These are phyloP conservation scores for Phyto melanocephala DNA, from an alignment of 2,888 invertebrate species.

Conservation along the genomic window DNA sequence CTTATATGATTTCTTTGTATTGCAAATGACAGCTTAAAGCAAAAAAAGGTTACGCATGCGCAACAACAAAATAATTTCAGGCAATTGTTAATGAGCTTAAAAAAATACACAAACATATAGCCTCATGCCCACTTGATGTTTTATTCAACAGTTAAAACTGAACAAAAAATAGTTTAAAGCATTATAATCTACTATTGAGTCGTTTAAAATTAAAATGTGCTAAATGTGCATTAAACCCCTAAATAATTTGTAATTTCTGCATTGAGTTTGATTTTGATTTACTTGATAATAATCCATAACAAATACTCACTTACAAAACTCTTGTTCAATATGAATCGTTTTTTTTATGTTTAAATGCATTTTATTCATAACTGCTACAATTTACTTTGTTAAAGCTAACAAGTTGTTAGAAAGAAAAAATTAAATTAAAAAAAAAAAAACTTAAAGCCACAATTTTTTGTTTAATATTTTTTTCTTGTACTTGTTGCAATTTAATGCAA, in stretches of 20 bases:
- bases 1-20: background rate
- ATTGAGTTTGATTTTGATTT: constrained; percentile 7
- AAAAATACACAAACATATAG: background rate
- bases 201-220: constrained; percentile 8
- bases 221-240: constrained; percentile 50
- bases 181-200: constrained; percentile 1
- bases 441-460: background rate
- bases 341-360: background rate
- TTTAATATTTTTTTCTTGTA: background rate
- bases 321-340: background rate
- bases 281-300: constrained; percentile 1
- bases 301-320: background rate
- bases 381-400: background rate
- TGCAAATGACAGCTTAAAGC: constrained; percentile 48
- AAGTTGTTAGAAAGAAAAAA: background rate
- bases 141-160: background rate
- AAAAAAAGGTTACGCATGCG: constrained; percentile 61
- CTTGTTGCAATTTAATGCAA: constrained; percentile 1
- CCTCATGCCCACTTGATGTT: too few species aligned
- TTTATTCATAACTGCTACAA: background rate
- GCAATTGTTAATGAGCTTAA: constrained; percentile 32
- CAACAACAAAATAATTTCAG: constrained; percentile 19
- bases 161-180: background rate
- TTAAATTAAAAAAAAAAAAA: constrained; percentile 5
- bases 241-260: constrained; percentile 11